These are phyloP conservation scores for Neria commutata DNA, from an alignment of 2,888 invertebrate species.

Conservation along the genomic window DNA sequence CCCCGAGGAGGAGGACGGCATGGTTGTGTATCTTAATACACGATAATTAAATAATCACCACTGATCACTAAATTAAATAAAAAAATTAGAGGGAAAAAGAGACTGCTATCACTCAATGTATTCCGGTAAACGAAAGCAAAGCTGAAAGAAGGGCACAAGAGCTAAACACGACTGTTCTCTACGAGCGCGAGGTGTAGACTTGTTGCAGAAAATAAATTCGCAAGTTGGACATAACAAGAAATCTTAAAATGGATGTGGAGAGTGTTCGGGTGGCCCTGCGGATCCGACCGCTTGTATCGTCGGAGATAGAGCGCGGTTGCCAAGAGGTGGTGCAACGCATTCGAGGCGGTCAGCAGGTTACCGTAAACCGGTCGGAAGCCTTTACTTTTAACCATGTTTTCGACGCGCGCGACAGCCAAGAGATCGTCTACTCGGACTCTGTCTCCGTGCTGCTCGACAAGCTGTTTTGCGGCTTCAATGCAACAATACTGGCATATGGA, in stretches of 20 bases:
- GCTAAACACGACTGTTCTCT: too few relatives aligned
- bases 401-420: conserved; percentile 71
- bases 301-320: conserved; percentile 77
- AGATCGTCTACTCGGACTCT: conserved; percentile 74
- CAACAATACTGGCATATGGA: conserved; percentile 92
- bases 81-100: too few relatives aligned
- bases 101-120: too few relatives aligned
- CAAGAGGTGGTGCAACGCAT: conserved; percentile 74
- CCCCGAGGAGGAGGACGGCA: too few relatives aligned
- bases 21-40: too few relatives aligned
- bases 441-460: conserved; percentile 74
- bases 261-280: conserved; percentile 75
- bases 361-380: conserved; percentile 71
- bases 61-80: too few relatives aligned
- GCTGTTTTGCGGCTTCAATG: conserved; percentile 89
- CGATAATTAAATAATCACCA: too few relatives aligned
- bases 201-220: too few relatives aligned
- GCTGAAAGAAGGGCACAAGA: too few relatives aligned
- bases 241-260: conserved; percentile 43
- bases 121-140: too few relatives aligned
- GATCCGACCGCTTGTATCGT: conserved; percentile 78
- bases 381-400: conserved; percentile 89
- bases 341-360: conserved; percentile 70
- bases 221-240: neutral
- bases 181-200: too few relatives aligned